Base-by-base conservation (phyloP, 2,113 vertebrate genomes). In the Entelurus aequoreus region DNA sequence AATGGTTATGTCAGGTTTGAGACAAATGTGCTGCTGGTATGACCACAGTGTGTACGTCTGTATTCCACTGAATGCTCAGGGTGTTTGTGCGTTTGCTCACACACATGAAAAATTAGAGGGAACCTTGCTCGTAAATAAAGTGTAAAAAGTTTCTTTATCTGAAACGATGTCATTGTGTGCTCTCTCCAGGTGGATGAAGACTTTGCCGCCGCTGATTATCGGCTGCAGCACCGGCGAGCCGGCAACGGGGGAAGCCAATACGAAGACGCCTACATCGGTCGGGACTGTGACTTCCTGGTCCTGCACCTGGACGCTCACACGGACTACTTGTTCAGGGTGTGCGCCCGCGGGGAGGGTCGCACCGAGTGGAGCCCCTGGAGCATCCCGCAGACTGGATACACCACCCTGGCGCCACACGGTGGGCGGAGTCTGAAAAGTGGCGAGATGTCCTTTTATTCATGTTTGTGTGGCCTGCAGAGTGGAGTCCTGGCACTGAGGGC, bases 341-440 rank as follows among this genome's bases (percentile, higher is more conserved):
- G 97, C 2, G 94, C 95, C 4, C 90, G 97, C 5, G 94, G 94
- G 13, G 97, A 98, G 3, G 96, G 95, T 0, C 92, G 94, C 5
- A 94, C 94, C 12, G 96, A 97, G 81, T 99, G 97, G 97, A 99
- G 97, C 68, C 95, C 97, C 0, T 99, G 97, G 97, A 99, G 97
- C 1, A 64, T 98, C 65, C 90, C 95, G 0, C 95, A 97, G 84
- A 87, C 50, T 0, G 94, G 94, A 1, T 79, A 75, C 71, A 95
- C 97, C 82, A 93, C 94, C 0, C 80, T 99, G 10, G 90, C 93
- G 0, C 91, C 97, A 0, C 95, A 98, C 0, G 96, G 96, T 99
- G 60, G 58, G 77, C 19, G 42, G 11, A 71, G 36, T 46, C 42
- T 46, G 42, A 46, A 46, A 28, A 46, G 42, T 46, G 42, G 42